Evolutionary conservation across 2,797 vertebrate species (phyloP).

Genomic region (Catostomus latipinnis): DNA sequence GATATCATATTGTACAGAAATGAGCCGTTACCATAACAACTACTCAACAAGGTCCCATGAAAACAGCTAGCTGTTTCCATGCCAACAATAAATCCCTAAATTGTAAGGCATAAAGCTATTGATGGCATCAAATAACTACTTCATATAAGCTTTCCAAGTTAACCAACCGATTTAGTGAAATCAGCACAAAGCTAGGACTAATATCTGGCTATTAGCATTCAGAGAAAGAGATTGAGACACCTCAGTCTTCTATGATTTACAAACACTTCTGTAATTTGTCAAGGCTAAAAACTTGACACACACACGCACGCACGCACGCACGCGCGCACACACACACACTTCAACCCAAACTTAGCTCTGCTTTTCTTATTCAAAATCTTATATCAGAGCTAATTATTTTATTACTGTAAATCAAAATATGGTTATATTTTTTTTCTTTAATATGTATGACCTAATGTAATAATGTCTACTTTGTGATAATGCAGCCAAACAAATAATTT

Average conservation of each 20-base stretch:
- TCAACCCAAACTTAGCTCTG: no score
- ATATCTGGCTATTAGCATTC: slow-evolving; percentile 40
- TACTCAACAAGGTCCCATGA: slow-evolving; percentile 74
- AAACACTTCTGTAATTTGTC: neutral
- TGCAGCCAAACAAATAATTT: no score
- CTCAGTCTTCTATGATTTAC: neutral
- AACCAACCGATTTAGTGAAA: slow-evolving; percentile 38
- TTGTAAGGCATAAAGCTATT: slow-evolving; percentile 48
- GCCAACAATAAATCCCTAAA: slow-evolving; percentile 69
- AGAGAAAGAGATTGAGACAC: slow-evolving; percentile 21
- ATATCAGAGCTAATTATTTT: no score
- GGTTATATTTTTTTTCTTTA: no score
- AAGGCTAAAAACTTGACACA: neutral
- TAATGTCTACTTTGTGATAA: no score
- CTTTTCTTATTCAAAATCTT: no score
- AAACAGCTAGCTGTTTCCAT: slow-evolving; percentile 75
- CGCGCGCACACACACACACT: no score
- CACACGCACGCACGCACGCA: no score
- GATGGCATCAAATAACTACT: slow-evolving; percentile 53
- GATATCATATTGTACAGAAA: slow-evolving; percentile 38
- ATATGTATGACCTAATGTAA: no score
- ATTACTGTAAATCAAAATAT: no score
- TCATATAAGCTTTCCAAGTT: slow-evolving; percentile 33
- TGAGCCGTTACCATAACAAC: slow-evolving; percentile 64
- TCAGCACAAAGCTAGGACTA: slow-evolving; percentile 22